Conservation (phyloP, 2,888 invertebrate species). For the Tridacna gigas region DNA sequence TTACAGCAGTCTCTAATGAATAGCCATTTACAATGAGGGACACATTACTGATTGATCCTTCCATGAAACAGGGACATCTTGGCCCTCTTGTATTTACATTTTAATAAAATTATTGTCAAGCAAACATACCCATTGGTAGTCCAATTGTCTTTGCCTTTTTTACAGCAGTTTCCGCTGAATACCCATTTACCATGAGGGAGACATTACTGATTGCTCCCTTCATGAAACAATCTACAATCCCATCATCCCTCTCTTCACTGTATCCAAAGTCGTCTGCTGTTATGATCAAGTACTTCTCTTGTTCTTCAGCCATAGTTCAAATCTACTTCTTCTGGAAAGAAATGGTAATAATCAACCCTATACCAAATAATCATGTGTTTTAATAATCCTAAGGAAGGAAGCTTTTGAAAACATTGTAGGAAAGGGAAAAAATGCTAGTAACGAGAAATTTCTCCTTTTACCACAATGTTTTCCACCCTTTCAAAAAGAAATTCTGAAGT, state of each 20-base stretch:
- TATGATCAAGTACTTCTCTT: conserved; percentile 84
- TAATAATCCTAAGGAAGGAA: too few species aligned
- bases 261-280: conserved; percentile 84
- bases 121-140: conserved; percentile 63
- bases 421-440: too few species aligned
- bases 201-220: conserved; percentile 75
- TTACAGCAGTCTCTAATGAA: conserved; percentile 71
- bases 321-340: too few species aligned
- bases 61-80: conserved; percentile 62
- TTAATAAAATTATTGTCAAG: not conserved
- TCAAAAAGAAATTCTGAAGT: too few species aligned
- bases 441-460: too few species aligned
- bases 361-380: too few species aligned
- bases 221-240: conserved; percentile 76
- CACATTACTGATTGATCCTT: conserved; percentile 74
- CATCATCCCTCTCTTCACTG: conserved; percentile 78
- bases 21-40: conserved; percentile 81
- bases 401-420: too few species aligned
- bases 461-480: too few species aligned
- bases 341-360: too few species aligned
- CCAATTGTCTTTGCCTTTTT: conserved; percentile 58
- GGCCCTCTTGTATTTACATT: too few species aligned
- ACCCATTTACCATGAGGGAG: conserved; percentile 80
- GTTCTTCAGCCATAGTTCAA: conserved; percentile 6
- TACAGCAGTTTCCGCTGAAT: conserved; percentile 72